A percentile compares a stretch with the other conserved stretches of the same genome.
phyloP scores from a whole-genome alignment of 2,797 vertebrate genomes.

The Aphelocoma californica region DNA sequence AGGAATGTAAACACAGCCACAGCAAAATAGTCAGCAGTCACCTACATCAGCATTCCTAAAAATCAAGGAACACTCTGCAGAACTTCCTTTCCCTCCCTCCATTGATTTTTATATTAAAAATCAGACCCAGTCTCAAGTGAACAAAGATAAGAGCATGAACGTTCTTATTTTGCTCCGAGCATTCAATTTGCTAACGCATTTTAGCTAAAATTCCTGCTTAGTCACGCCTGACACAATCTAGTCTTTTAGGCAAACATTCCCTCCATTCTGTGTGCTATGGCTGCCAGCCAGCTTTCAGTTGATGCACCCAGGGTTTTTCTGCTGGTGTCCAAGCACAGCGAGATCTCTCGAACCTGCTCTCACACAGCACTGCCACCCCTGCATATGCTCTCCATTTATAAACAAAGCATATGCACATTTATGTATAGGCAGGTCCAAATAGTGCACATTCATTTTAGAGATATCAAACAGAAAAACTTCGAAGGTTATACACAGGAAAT shows the following conservation, averaged over 20 bases:
- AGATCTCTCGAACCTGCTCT: neutral
- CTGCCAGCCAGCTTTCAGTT: conserved; percentile 31
- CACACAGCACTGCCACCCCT: neutral
- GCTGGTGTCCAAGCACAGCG: neutral
- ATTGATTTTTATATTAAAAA: conserved; percentile 53
- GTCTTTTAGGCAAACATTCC: conserved; percentile 23
- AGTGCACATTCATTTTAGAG: neutral
- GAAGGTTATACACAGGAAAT: neutral
- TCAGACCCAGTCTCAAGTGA: neutral
- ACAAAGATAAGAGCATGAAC: conserved; percentile 10
- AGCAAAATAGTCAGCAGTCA: conserved; percentile 2
- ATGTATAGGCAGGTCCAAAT: neutral
- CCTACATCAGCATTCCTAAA: conserved; percentile 20
- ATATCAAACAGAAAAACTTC: neutral
- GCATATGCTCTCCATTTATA: neutral
- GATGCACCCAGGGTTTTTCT: neutral
- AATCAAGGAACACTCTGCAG: neutral
- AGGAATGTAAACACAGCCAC: conserved; percentile 3
- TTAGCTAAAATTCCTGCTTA: conserved; percentile 49
- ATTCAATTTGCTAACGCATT: conserved; percentile 23
- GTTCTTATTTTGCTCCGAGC: conserved; percentile 6
- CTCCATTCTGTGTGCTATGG: neutral
- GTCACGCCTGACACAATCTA: conserved; percentile 57
- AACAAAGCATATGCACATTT: neutral
- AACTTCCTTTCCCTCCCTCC: neutral